phyloP scores from a whole-genome alignment of 2,797 vertebrate genomes.

The Philypnodon macrostomus region DNA sequence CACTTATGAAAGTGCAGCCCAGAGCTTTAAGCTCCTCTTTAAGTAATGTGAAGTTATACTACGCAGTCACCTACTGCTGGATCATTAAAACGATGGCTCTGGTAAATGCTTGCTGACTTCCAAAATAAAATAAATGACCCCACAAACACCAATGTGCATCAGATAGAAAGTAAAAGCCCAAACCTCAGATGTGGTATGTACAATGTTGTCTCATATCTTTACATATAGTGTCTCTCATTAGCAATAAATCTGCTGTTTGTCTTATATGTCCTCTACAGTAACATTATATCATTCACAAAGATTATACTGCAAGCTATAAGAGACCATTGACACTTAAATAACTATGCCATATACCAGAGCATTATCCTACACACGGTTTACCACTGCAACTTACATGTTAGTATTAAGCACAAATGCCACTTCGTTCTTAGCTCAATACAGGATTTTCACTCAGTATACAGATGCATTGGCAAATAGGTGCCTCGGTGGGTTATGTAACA shows the following conservation, averaged over 20 bases:
- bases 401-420: slow-evolving; percentile 14
- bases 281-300: slow-evolving; percentile 6
- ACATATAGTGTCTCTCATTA: no score
- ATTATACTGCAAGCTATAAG: background rate
- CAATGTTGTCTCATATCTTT: background rate
- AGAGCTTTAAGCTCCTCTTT: slow-evolving; percentile 24
- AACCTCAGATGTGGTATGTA: background rate
- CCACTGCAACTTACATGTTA: background rate
- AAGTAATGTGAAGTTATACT: slow-evolving; percentile 15
- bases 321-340: background rate
- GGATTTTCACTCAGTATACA: slow-evolving; percentile 11
- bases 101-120: slow-evolving; percentile 4
- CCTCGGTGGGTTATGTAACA: slow-evolving; percentile 39
- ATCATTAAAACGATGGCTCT: slow-evolving; percentile 16
- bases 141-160: background rate
- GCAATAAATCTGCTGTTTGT: no score
- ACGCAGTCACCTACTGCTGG: slow-evolving; percentile 6
- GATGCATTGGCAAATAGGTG: slow-evolving; percentile 28
- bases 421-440: slow-evolving; percentile 16
- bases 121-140: background rate
- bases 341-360: no score
- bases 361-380: background rate
- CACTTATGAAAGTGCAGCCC: slow-evolving; percentile 31
- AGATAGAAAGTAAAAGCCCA: no score
- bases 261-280: background rate